Base-by-base conservation (phyloP, 2,113 vertebrate genomes). In the Albula goreensis region DNA sequence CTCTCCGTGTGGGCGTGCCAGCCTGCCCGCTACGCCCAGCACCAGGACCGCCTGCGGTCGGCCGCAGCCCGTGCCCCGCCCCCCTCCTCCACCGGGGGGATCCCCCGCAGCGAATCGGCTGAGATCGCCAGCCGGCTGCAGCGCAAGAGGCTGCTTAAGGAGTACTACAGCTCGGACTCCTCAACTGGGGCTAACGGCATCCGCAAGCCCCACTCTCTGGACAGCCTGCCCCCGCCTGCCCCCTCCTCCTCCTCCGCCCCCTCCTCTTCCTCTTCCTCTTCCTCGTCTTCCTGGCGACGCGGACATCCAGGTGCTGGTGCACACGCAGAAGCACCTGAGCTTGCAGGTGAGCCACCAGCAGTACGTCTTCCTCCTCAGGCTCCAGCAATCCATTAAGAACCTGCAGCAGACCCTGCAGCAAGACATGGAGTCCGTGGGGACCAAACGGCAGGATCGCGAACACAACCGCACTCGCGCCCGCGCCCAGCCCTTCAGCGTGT, bases 301-400 rank as follows among this genome's bases (percentile, higher is more conserved):
- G 11, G 96, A 97, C 89, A 90, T 99, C 83, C 97, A 99, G 7
- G 83, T 98, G 84, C 92, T 99, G 89, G 95, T 98, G 85, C 96
- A 97, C 0, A 90, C 98, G 88, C 97, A 97, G 87, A 99, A 98
- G 88, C 96, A 96, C 48, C 93, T 99, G 82, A 99, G 97, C 86
- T 90, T 96, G 90, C 98, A 99, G 91, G 95, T 99, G 91, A 99
- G 97, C 94, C 98, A 99, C 93, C 95, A 96, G 89, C 98, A 99
- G 91, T 99, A 97, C 81, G 86, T 98, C 51, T 97, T 99, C 80
- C 93, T 99, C 90, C 95, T 99, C 85, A 94, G 95, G 70, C 97
- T 99, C 19, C 98, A 99, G 81, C 96, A 97, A 49, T 97, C 97
- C 66, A 94, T 99, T 84, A 94, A 97, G 83, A 87, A 96, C 19